These are phyloP conservation scores for Tiphia femorata DNA, from an alignment of 2,888 invertebrate species.

Conservation along the genomic window DNA sequence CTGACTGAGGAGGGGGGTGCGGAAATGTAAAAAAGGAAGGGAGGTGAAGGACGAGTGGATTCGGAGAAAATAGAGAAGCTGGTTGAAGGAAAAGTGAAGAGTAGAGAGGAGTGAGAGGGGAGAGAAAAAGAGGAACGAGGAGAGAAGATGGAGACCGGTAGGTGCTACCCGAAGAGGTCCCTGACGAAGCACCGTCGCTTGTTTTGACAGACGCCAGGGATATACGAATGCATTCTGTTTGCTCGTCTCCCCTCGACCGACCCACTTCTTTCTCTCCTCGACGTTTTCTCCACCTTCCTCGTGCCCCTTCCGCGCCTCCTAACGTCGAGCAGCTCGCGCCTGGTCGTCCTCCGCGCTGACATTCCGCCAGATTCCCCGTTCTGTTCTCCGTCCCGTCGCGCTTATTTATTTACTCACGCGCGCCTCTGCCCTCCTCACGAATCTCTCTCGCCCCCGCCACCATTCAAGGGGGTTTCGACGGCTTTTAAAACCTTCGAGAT, in stretches of 20 bases:
- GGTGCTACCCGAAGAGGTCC: slow-evolving; percentile 36
- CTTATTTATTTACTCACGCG: slow-evolving; percentile 21
- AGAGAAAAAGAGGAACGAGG: background rate
- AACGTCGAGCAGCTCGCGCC: no score
- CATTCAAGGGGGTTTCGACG: background rate
- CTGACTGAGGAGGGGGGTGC: background rate
- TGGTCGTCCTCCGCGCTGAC: background rate
- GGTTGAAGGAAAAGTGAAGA: background rate
- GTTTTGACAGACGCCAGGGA: slow-evolving; percentile 60
- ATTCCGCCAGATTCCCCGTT: no score
- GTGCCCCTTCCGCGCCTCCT: slow-evolving; percentile 24
- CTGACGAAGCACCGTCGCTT: slow-evolving; percentile 44
- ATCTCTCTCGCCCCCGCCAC: slow-evolving; percentile 19
- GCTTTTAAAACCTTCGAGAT: background rate
- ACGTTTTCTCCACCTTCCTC: slow-evolving; percentile 24
- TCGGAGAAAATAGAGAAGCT: background rate
- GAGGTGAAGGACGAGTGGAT: background rate
- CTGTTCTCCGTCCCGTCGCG: no score
- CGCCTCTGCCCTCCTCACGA: slow-evolving; percentile 25
- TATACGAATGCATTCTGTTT: slow-evolving; percentile 49
- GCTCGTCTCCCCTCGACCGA: slow-evolving; percentile 41
- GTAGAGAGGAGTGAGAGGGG: background rate
- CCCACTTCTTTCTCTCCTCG: slow-evolving; percentile 47
- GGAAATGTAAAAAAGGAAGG: background rate
- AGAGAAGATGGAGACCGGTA: slow-evolving; percentile 21